Base-by-base conservation (phyloP, 2,888 invertebrate species). In the Dicyrtoma fusca region DNA sequence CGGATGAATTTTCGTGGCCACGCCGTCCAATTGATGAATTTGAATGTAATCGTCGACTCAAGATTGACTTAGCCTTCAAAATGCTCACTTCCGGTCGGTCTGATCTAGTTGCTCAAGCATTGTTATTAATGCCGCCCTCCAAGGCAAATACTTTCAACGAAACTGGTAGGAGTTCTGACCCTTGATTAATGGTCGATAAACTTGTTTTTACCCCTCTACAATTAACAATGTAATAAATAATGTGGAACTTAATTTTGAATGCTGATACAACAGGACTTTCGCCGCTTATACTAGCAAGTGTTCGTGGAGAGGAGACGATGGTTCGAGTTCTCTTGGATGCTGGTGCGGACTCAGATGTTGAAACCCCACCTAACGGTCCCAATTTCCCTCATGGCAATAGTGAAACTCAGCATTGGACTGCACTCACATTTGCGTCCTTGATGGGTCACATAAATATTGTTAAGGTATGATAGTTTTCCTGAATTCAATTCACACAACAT, bases 401-500 rank as follows among this genome's bases (percentile, higher is more conserved):
- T 66, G 91, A 91, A 81, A 89, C 88, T 0, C 90, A 90, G 79
- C 88, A 90, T 81, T 95, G 95, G 95, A 95, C 95, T 0, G 93
- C 95, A 0, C 85, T 95, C 17, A 93, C 93, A 45, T 95, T 94
- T 84, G 91, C 94, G 0, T 86, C 88, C 19, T 85, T 88, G 53
- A 87, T 87, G 71, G 82, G 83, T 1, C 82, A 84, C 75, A 51
- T 81, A 4, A 74, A 77, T 63, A 81, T 83, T 34, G 82, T 82
- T 25, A 82, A 83, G 69, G 88, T 87, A 90, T 11, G 23, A 21
- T 62, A 34, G n/a, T n/a, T 34, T 34, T 5, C 3, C 34, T 34
- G 51, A 51, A 51, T 51, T 11, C 4, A 87, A n/a, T 51, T 6
- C 17, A 51, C 3, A 51, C 19, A 19, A 19, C 10, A 17, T 49